Conservation (phyloP, 2,888 invertebrate species). For the Leucozona laternaria region DNA sequence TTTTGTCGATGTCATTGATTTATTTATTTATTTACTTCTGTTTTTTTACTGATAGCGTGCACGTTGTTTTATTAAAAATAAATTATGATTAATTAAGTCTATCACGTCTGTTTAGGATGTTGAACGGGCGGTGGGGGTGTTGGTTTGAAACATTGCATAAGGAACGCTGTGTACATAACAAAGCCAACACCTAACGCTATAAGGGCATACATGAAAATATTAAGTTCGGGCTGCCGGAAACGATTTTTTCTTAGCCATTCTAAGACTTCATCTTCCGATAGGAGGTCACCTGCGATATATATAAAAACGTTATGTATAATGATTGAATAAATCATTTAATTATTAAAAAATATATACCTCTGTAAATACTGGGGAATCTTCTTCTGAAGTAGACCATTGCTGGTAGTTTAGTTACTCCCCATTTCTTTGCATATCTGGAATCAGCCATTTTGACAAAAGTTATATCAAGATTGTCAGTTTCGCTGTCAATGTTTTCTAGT, state of each 20-base stretch:
- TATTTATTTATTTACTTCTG: conserved; percentile 17
- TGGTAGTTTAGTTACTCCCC: conserved; percentile 96
- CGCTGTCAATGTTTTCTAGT: conserved; percentile 96
- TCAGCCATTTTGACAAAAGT: conserved; percentile 98
- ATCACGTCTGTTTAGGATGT: conserved; percentile 83
- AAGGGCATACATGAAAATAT: conserved; percentile 96
- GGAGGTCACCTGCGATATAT: conserved; percentile 88
- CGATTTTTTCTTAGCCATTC: conserved; percentile 97
- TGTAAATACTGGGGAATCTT: conserved; percentile 95
- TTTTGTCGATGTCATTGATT: conserved; percentile 52
- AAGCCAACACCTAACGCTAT: conserved; percentile 94
- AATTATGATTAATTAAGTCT: conserved; percentile 69
- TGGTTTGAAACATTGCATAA: conserved; percentile 94
- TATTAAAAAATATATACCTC: conserved; percentile 86
- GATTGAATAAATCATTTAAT: background rate
- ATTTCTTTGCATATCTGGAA: conserved; percentile 94
- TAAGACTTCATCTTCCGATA: conserved; percentile 93
- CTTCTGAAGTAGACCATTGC: conserved; percentile 96
- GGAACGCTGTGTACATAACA: conserved; percentile 94
- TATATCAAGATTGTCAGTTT: conserved; percentile 96
- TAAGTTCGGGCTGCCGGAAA: conserved; percentile 95
- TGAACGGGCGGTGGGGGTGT: conserved; percentile 86
- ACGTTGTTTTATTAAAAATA: conserved; percentile 39
- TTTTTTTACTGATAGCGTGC: conserved; percentile 37
- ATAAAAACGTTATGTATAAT: background rate